phyloP scores from a whole-genome alignment of 2,888 invertebrate species.

The Perizoma flavofasciatum region DNA sequence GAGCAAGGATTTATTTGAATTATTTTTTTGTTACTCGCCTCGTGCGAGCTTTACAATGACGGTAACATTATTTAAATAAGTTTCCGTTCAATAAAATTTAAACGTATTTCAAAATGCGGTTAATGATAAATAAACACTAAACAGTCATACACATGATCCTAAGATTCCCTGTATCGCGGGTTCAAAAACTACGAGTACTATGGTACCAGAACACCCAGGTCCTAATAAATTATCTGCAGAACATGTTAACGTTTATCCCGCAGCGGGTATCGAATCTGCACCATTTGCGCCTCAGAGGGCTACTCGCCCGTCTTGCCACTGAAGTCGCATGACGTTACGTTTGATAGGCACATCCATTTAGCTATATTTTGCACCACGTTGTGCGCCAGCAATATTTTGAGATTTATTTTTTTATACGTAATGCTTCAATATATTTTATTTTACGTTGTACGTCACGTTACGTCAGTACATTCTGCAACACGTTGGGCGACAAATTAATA shows the following conservation, averaged over 20 bases:
- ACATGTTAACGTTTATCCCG: too few relatives aligned
- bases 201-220: too few relatives aligned
- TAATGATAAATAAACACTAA: neutral
- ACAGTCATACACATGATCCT: too few relatives aligned
- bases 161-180: too few relatives aligned
- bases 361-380: slow-evolving; percentile 1
- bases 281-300: too few relatives aligned
- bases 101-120: slow-evolving; percentile 32
- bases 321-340: too few relatives aligned
- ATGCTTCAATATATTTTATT: slow-evolving; percentile 4
- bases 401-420: slow-evolving; percentile 16
- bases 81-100: slow-evolving; percentile 54
- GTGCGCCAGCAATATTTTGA: slow-evolving; percentile 11
- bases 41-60: slow-evolving; percentile 12
- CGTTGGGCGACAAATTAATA: slow-evolving; percentile 41
- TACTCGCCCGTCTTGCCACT: too few relatives aligned
- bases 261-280: too few relatives aligned
- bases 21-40: slow-evolving; percentile 2
- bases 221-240: too few relatives aligned
- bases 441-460: too few relatives aligned
- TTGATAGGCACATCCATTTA: too few relatives aligned
- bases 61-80: slow-evolving; percentile 26
- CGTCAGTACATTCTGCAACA: slow-evolving; percentile 34
- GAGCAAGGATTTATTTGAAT: slow-evolving; percentile 1
- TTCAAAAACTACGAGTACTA: too few relatives aligned